Base-by-base conservation (phyloP, 1,140 invertebrate genomes). In the Tetramorium parvispinum region DNA sequence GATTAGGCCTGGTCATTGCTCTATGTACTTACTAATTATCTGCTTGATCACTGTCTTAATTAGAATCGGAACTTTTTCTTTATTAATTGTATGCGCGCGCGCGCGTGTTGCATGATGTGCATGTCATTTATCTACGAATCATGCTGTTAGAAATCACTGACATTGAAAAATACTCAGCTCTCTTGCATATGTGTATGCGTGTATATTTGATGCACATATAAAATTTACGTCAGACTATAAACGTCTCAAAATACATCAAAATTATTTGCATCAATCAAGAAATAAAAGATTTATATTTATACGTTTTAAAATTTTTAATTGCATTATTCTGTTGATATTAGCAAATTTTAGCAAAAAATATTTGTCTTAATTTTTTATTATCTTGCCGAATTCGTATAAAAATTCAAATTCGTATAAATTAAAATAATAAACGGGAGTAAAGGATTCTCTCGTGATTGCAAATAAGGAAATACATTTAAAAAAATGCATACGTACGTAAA, bases 21-120 rank as follows among this genome's bases (percentile, higher is more conserved):
- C 21, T 8, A 63, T 51, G 73, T 59, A 59, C 6, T 43, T 49
- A 24, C 51, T 82, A 88, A 88, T 82, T 87, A 78, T 46, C 46
- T 43, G 24, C 55, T 40, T 77, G 46, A 87, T 82, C 43, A 66
- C 32, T 76, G 51, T 61, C 18, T 21, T 75, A 82, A 88, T 88
- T 86, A 32, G 21, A 0, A 32, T 76, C 21, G 37, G 1, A 32
- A 59, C 43, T 68, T 32, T 85, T 59, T 27, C 5, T n/a, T 24
- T 49, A 49, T 5, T 10, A 37, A 13, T 32, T 32, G 3, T 32
- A 7, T 21, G 5, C 13, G 40, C 13, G 13, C 16, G 27, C 2
- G 61, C 13, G n/a, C 46, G 18, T n/a, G 18, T 53, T 49, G 43
- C 21, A 4, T 3, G 2, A n/a, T 21, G 65, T 40, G 37, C 59